phyloP scores from a whole-genome alignment of 92 coral and sea anemone species.

The Pocillopora meandrina region DNA sequence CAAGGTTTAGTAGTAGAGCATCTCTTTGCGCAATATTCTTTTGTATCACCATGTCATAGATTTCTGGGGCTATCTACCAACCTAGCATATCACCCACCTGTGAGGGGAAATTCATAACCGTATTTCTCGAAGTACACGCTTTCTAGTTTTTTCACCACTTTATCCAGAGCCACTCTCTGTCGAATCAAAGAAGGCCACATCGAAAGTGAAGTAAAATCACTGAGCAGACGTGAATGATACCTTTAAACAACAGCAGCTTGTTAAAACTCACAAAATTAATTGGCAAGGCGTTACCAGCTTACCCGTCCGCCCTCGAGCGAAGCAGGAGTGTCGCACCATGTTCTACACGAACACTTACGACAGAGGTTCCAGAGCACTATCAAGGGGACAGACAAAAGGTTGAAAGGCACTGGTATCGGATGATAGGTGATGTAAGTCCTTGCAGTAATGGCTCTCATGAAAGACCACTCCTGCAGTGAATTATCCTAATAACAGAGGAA shows the following conservation, averaged over 20 bases:
- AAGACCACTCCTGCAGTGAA: conserved; percentile 32
- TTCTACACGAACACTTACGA: background rate
- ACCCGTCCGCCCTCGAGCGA: conserved; percentile 15
- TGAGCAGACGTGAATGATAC: background rate
- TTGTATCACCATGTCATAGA: background rate
- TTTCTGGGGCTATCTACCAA: background rate
- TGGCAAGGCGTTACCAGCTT: background rate
- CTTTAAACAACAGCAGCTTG: background rate
- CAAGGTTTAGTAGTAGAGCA: no score
- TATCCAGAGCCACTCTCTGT: conserved; percentile 20
- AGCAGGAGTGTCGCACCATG: background rate
- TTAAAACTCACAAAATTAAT: background rate
- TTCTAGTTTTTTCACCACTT: conserved; percentile 7
- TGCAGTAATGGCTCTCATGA: conserved; percentile 36
- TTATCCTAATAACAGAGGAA: conserved; percentile 15
- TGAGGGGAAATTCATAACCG: conserved; percentile 18
- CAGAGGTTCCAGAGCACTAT: background rate
- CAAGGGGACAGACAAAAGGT: conserved; percentile 10
- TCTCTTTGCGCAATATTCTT: no score
- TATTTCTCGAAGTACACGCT: conserved; percentile 22
- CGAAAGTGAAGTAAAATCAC: background rate
- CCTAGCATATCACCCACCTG: background rate
- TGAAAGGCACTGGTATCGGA: conserved; percentile 38
- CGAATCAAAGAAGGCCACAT: background rate
- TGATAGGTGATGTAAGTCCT: conserved; percentile 34